Base-by-base conservation (phyloP, 2,113 vertebrate genomes). In the Salvelinus sp. region DNA sequence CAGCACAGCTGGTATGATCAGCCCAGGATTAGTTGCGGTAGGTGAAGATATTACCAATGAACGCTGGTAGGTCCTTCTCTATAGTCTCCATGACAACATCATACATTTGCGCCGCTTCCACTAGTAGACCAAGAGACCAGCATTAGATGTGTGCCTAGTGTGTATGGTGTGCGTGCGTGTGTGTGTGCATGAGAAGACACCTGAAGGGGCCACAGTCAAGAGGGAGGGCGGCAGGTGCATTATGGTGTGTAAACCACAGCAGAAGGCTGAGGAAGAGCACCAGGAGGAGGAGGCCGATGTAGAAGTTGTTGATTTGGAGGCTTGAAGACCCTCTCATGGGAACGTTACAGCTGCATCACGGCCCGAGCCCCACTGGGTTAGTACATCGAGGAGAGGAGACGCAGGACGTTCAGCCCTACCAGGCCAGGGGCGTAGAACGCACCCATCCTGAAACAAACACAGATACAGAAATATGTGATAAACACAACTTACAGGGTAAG, bases 341-440 rank as follows among this genome's bases (percentile, higher is more conserved):
- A 23, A 99, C 96, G 2, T 99, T 99, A 86, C 95, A 96, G 76
- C 93, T 95, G n/a, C 97, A 98, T 98, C 76, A 99, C 97, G 0
- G 97, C 97, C 98, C 98, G n/a, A 99, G 91, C 95, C n/a, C n/a
- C n/a, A 96, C 92, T 99, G 98, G 86, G n/a, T n/a, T 94, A 98
- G 88, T 99, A 99, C 97, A 99, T 98, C 70, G 97, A 98, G 68
- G 88, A 94, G 78, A 99, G 90, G 70, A 99, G 93, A 38, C 98
- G 96, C 78, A 99, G 90, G 69, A 99, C 94, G 0, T 99, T 99
- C 76, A 99, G 89, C 68, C 97, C 98, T 84, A 99, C 92, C 58
- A 99, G 93, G 38, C 98, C 97, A 0, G 98, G 98, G 0, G 97
- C 96, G 0, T 98, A 99, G 90, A 99, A 99, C 9, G 97, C 96